Base-by-base conservation (phyloP, 2,797 vertebrate species). In the Phalanger gymnotis region DNA sequence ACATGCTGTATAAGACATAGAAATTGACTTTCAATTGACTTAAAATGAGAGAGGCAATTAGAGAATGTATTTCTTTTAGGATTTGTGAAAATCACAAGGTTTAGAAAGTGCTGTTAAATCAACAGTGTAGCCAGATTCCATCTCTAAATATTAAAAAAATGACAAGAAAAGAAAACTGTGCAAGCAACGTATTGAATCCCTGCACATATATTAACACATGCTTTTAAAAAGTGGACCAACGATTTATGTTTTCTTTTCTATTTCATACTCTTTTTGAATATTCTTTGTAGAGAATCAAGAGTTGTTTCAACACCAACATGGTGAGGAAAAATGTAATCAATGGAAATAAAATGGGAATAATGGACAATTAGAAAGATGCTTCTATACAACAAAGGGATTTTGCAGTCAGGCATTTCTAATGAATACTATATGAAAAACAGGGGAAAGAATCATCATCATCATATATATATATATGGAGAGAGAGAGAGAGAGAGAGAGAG, bases 1-100 rank as follows among this genome's bases (percentile, higher is more conserved):
- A n/a, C 90, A 40, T 40, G 53, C 31, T n/a, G 7, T 55, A 0
- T 54, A 91, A 54, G 30, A 54, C 7, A 91, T 10, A 40, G 53
- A 54, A 91, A 55, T 54, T 54, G 4, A 91, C 28, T 53, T 54
- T 7, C 89, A 95, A 93, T 3, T 1, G 40, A 16, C 96, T 90
- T 0, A 2, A 92, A 52, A 14, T 58, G 95, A 31, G 96, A 96
- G 52, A 95, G 90, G 52, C 34, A 91, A 91, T 91, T 16, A 91
- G 31, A 54, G 22, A 10, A 16, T 12, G 54, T 14, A 54, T 19
- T 91, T 53, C n/a, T 22, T 90, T 54, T 90, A 90, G 90, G 31
- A 54, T 25, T 40, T 91, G 19, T 54, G 19, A n/a, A 90, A 91
- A 53, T 53, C 53, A 34, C 53, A 54, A 90, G 27, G 27, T 34